Evolutionary conservation across 2,888 invertebrate species (phyloP).

Genomic region (Tanypteryx hageni): DNA sequence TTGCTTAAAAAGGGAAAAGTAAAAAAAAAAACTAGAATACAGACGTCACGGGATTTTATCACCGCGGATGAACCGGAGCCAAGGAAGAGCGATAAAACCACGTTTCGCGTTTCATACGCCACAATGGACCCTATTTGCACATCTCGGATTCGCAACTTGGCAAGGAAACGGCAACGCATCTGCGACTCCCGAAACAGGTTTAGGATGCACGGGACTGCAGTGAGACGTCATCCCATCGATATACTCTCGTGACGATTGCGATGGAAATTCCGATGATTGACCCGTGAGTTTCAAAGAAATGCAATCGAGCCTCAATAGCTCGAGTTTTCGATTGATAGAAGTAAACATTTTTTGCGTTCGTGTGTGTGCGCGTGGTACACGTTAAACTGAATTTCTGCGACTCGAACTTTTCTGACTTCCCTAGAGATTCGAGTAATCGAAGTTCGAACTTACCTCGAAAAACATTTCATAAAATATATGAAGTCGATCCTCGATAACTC

Average conservation of each 20-base stretch:
- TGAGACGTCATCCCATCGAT: background rate
- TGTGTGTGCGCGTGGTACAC: no score
- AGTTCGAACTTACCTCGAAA: no score
- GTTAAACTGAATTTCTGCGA: no score
- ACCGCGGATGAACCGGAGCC: background rate
- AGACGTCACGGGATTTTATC: background rate
- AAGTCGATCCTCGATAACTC: no score
- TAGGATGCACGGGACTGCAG: conserved; percentile 10
- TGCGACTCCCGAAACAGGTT: background rate
- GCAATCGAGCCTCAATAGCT: background rate
- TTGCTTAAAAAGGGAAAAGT: no score
- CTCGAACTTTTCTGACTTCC: no score
- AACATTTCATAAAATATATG: no score
- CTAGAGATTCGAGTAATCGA: no score
- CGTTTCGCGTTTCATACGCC: background rate
- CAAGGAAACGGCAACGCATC: conserved; percentile 28
- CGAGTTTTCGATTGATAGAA: no score
- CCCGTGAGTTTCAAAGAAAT: background rate
- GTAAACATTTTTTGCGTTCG: no score
- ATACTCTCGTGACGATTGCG: background rate
- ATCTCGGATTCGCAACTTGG: conserved; percentile 13
- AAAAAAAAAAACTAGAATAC: no score
- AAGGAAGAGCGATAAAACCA: background rate
- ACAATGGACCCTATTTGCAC: conserved; percentile 12
- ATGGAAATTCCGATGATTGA: background rate